Base-by-base conservation (phyloP, 2,888 invertebrate genomes). In the Epirrita christyi region DNA sequence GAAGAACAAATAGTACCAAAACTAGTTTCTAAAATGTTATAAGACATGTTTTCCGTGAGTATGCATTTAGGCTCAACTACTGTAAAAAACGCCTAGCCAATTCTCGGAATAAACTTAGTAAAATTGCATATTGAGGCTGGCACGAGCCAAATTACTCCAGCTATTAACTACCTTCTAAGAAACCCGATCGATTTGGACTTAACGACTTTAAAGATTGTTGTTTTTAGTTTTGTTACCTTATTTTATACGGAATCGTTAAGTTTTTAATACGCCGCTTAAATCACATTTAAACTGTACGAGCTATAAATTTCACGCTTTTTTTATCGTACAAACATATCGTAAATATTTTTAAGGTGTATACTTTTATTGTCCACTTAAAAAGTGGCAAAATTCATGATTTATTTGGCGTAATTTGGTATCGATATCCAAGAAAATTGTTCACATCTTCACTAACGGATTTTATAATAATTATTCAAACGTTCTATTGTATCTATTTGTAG, bases 131-230 rank as follows among this genome's bases (percentile, higher is more conserved):
- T 69, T 73, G 72, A 68, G 64, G 48, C 51, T 63, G 80, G 87
- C 88, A 88, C 88, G 87, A 81, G 88, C 86, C 86, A 86, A 86
- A 81, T 78, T 77, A 72, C 74, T 66, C 57, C 43, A 54, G 53
- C 65, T 43, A 70, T 67, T 77, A 74, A 64, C 55, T 58, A 59
- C 32, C 46, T 85, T 85, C 85, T 66, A 43, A 74, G 85, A 85
- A 83, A 71, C 61, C 66, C 54, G 62, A 68, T 61, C 70, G 67
- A 73, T 73, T 74, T 70, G 63, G 37, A 69, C 48, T 61, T 69
- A 78, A 73, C 63, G 58, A 68, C 66, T 69, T 56, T n/a, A 45
- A 54, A 66, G 68, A 71, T 72, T 67, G 65, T 53, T 59, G 61
- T 55, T 56, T 48, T 40, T 27, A 41, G 47, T 60, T 65, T 61